Base-by-base conservation (phyloP, 2,888 invertebrate species). In the Drosophila austrosaltans region DNA sequence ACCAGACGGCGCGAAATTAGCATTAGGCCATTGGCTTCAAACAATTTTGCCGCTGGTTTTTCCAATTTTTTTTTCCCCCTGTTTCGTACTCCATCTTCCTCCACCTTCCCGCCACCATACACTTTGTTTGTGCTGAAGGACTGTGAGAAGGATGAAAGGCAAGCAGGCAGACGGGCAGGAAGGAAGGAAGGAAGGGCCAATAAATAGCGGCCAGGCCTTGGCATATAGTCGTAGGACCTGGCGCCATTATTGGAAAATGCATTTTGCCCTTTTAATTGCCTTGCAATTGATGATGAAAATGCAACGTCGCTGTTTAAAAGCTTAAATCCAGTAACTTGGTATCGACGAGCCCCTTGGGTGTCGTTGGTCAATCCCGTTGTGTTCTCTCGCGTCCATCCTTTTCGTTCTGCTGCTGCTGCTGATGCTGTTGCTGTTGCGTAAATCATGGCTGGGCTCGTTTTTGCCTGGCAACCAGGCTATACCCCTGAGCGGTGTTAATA, bases 231-330 rank as follows among this genome's bases (percentile, higher is more conserved):
- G 2, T 16, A 10, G 48, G 25, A 8, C 12, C 48, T 25, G 48
- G 48, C 48, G 74, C 57, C 71, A 77, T 83, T 86, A 82, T 87
- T 83, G 81, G 77, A 77, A 87, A 87, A 87, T 81, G 77, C 87
- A 72, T 68, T 76, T 76, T 71, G 70, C 66, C 69, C 66, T 76
- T 85, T 83, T 86, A 82, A 83, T 83, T 83, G 83, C 81, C 66
- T 39, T 56, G 69, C 83, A 81, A 83, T 78, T 75, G 83, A 72
- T 76, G 73, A 69, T 53, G 60, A 39, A 60, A 72, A 72, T 66
- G 65, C 66, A 64, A 59, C 53, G 59, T n/a, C 65, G 42, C 48
- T 2, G 58, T 54, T 66, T 79, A 77, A 69, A 80, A 77, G 61
- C 71, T 68, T 66, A 65, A 65, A 61, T 48, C 40, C 8, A 32